Evolutionary conservation across 2,888 invertebrate genomes (phyloP).

Genomic region (Prosapia bicincta): DNA sequence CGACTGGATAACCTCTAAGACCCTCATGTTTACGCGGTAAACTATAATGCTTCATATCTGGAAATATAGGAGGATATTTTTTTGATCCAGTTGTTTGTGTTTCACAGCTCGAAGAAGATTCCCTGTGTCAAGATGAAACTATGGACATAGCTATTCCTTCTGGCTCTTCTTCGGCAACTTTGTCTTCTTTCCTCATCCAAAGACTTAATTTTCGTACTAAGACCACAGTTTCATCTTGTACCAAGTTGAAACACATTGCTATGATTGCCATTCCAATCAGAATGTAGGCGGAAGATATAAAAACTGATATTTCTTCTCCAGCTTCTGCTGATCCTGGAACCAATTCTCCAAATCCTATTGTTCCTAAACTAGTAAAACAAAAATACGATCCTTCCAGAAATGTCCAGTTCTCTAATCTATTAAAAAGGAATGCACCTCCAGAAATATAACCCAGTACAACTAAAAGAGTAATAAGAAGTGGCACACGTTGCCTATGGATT

Average conservation of each 20-base stretch:
- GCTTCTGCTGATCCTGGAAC: slow-evolving; percentile 58
- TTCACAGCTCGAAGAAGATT: slow-evolving; percentile 48
- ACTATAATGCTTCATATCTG: slow-evolving; percentile 36
- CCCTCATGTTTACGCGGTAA: slow-evolving; percentile 34
- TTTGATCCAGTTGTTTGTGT: slow-evolving; percentile 25
- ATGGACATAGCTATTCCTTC: slow-evolving; percentile 47
- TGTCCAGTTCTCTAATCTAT: slow-evolving; percentile 87
- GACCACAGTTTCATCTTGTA: slow-evolving; percentile 70
- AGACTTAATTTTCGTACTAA: slow-evolving; percentile 52
- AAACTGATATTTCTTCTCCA: slow-evolving; percentile 63
- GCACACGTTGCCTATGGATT: slow-evolving; percentile 57
- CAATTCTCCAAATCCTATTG: slow-evolving; percentile 80
- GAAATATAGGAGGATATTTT: slow-evolving; percentile 29
- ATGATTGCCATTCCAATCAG: slow-evolving; percentile 80
- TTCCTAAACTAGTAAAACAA: slow-evolving; percentile 59
- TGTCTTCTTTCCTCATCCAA: slow-evolving; percentile 43
- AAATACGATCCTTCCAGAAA: slow-evolving; percentile 74
- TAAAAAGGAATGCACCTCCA: slow-evolving; percentile 86
- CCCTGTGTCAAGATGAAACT: slow-evolving; percentile 55
- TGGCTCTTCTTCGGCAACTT: slow-evolving; percentile 48
- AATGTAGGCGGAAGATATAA: slow-evolving; percentile 76
- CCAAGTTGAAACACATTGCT: slow-evolving; percentile 83
- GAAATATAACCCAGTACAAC: slow-evolving; percentile 84
- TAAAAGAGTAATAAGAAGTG: slow-evolving; percentile 79
- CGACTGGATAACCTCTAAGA: slow-evolving; percentile 25